Conservation (phyloP, 2,888 invertebrate species). For the Allygus modestus region DNA sequence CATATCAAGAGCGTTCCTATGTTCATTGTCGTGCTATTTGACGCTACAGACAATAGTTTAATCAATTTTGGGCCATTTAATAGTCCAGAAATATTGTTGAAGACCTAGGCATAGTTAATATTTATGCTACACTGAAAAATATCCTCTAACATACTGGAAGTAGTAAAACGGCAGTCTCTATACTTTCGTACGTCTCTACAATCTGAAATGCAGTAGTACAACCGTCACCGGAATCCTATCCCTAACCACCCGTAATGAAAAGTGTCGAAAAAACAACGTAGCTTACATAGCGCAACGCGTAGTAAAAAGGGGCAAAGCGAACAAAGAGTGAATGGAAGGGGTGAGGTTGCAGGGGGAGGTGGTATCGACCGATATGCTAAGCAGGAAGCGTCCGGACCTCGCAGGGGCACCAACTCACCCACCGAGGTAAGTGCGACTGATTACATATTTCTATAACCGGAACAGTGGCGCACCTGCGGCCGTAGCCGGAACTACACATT, state of each 20-base stretch:
- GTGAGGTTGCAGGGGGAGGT: not conserved
- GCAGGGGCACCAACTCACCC: slow-evolving; percentile 3
- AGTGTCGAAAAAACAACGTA: not conserved
- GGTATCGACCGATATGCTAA: slow-evolving; percentile 49
- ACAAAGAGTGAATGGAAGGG: slow-evolving; percentile 53
- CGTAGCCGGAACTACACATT: slow-evolving; percentile 33
- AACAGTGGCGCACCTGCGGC: slow-evolving; percentile 48
- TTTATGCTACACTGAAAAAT: too few relatives aligned
- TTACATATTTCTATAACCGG: slow-evolving; percentile 59
- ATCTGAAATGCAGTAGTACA: not conserved
- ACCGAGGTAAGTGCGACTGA: slow-evolving; percentile 48
- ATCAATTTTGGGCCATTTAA: too few relatives aligned
- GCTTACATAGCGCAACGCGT: slow-evolving; percentile 22
- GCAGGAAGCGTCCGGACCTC: slow-evolving; percentile 27
- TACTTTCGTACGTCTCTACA: too few relatives aligned
- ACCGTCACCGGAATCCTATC: not conserved
- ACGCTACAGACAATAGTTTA: too few relatives aligned
- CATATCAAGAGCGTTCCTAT: too few relatives aligned
- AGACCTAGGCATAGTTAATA: too few relatives aligned
- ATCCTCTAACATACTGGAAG: too few relatives aligned
- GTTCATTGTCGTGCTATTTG: too few relatives aligned
- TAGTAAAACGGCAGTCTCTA: too few relatives aligned
- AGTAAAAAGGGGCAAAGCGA: slow-evolving; percentile 14
- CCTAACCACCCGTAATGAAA: slow-evolving; percentile 9
- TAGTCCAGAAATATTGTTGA: too few relatives aligned